Conservation (phyloP, 1,140 invertebrate genomes). For the Macrocentrus cingulum region DNA sequence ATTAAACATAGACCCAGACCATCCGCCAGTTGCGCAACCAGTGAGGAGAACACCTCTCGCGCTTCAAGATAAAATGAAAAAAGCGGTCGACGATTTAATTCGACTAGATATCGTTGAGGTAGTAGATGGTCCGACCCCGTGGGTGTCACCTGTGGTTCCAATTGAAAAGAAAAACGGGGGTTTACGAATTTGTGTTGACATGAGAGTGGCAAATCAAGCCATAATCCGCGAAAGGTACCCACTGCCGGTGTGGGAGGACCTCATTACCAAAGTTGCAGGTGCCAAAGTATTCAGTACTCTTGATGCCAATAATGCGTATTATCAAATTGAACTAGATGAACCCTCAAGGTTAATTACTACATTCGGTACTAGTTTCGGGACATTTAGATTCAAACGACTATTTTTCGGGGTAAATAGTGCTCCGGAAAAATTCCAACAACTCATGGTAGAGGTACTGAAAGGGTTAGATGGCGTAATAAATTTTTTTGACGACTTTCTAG, state of each 20-base stretch:
- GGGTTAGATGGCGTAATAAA: background rate
- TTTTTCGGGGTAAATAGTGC: no score
- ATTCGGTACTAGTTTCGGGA: no score
- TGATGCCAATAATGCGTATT: no score
- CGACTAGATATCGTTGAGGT: background rate
- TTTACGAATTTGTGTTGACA: background rate
- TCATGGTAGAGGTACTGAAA: no score
- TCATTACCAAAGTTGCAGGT: background rate
- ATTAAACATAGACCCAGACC: no score
- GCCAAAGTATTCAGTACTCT: background rate
- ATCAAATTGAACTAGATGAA: no score
- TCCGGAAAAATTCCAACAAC: no score
- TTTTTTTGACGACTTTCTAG: background rate
- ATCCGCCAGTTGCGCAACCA: background rate
- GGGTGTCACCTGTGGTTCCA: background rate
- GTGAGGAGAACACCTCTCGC: background rate
- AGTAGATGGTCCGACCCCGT: background rate
- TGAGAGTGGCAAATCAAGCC: background rate
- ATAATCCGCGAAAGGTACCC: background rate
- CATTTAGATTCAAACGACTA: no score
- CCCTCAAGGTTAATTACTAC: no score
- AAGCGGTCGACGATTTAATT: background rate
- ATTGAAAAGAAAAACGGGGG: background rate
- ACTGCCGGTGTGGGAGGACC: background rate
- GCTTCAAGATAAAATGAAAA: background rate